Evolutionary conservation across 2,797 vertebrate genomes (phyloP).

Genomic region (Mormyrops attenuatus): DNA sequence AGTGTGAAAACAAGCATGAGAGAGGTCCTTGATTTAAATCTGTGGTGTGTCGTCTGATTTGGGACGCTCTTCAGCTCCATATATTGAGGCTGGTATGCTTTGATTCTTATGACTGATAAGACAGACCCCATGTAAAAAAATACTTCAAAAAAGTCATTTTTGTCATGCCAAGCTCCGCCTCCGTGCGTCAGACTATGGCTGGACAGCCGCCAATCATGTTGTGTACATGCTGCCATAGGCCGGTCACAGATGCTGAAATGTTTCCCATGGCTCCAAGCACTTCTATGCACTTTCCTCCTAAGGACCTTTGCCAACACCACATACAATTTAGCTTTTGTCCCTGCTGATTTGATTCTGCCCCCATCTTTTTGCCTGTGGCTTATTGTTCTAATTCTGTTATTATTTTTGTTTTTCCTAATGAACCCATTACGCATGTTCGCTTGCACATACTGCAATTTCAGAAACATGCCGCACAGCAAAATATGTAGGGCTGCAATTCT

Average conservation of each 20-base stretch:
- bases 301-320: background rate
- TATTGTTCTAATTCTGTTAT: background rate
- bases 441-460: background rate
- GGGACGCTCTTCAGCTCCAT: background rate
- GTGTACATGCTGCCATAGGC: background rate
- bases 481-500: background rate
- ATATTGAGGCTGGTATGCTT: background rate
- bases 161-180: background rate
- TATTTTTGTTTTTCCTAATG: conserved; percentile 1
- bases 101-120: background rate
- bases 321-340: background rate
- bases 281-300: background rate
- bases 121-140: background rate
- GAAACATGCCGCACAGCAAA: background rate
- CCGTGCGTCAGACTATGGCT: background rate
- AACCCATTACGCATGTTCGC: background rate
- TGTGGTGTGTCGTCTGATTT: background rate
- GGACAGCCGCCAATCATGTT: background rate
- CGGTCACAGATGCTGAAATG: background rate
- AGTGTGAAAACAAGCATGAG: background rate
- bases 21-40: background rate
- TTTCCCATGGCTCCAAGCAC: background rate
- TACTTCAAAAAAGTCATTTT: background rate
- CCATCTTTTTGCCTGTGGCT: background rate
- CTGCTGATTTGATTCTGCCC: background rate